Evolutionary conservation across 2,113 vertebrate genomes (phyloP), one percentile per base, ranked within the genome.

Genomic region (Melospiza melodia): DNA sequence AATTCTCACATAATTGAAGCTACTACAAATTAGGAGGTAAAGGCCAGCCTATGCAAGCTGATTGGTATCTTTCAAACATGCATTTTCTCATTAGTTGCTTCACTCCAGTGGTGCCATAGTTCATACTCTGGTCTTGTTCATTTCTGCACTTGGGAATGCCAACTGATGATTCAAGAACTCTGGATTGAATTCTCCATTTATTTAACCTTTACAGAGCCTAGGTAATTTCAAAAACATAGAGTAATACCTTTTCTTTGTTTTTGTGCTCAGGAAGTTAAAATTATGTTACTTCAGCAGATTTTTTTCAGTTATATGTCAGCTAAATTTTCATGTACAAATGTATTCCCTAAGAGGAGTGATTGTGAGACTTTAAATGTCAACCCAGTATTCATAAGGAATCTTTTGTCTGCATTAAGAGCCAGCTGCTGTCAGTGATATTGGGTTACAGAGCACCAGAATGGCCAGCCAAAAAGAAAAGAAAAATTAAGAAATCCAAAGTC

Each of bases 321-420:
- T 89, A 77, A 75, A 86, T 84, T 94, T 95, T 95, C 77, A 69
- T 52, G 58, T 91, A 86, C 65, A 84, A 86, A 81, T 72, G 27
- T 68, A 91, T 92, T 84, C 69, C 49, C 49, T 75, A 65, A 82
- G 18, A 21, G 87, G 66, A 94, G 85, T 91, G 90, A 91, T 84
- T 67, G 65, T 46, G 87, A 84, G 93, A 93, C 52, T 93, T 94
- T 81, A 96, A 93, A 97, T 96, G 93, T 95, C 95, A 95, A 51
- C 66, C 84, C 65, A 65, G 66, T 84, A 94, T 94, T 84, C 89
- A 52, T 33, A 54, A 72, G 49, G 28, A 92, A 87, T 80, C 52
- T 93, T 93, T 82, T 84, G 80, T 94, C 89, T 91, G 62, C 69
- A 87, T 78, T 87, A 84, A 89, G 57, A 89, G 41, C 19, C 1